phyloP scores from a whole-genome alignment of 2,888 invertebrate species.

The Apotomis betuletana region DNA sequence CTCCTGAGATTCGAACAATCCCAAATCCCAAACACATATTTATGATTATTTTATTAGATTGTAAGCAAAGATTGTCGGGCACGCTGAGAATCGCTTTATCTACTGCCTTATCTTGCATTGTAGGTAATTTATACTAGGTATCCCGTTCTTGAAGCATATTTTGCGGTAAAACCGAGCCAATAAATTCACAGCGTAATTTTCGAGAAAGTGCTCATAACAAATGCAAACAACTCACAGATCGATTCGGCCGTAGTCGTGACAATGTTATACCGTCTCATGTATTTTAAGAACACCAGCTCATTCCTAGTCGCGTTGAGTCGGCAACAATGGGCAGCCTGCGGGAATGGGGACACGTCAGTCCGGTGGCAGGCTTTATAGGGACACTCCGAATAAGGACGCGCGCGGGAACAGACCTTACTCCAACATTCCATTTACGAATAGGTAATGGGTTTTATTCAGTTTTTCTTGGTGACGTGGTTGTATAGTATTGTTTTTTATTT shows the following conservation, averaged over 20 bases:
- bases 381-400: slow-evolving; percentile 56
- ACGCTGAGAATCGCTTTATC: background rate
- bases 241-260: slow-evolving; percentile 7
- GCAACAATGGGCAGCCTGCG: slow-evolving; percentile 35
- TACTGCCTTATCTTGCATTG: background rate
- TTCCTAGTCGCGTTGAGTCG: slow-evolving; percentile 25
- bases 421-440: slow-evolving; percentile 34
- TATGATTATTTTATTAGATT: slow-evolving; percentile 12
- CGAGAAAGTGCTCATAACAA: background rate
- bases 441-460: slow-evolving; percentile 31
- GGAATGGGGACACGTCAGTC: slow-evolving; percentile 53
- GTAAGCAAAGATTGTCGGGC: slow-evolving; percentile 14
- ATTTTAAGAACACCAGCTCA: slow-evolving; percentile 28
- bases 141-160: background rate
- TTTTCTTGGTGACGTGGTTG: slow-evolving; percentile 22
- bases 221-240: background rate
- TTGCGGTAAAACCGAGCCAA: background rate
- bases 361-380: slow-evolving; percentile 53
- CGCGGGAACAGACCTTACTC: slow-evolving; percentile 46
- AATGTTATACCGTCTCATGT: slow-evolving; percentile 10
- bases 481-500: slow-evolving; percentile 18
- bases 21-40: slow-evolving; percentile 19
- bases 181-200: background rate
- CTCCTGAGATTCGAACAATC: slow-evolving; percentile 10
- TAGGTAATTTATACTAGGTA: background rate